phyloP scores from a whole-genome alignment of 2,113 vertebrate genomes.

The Amphiprion percula region DNA sequence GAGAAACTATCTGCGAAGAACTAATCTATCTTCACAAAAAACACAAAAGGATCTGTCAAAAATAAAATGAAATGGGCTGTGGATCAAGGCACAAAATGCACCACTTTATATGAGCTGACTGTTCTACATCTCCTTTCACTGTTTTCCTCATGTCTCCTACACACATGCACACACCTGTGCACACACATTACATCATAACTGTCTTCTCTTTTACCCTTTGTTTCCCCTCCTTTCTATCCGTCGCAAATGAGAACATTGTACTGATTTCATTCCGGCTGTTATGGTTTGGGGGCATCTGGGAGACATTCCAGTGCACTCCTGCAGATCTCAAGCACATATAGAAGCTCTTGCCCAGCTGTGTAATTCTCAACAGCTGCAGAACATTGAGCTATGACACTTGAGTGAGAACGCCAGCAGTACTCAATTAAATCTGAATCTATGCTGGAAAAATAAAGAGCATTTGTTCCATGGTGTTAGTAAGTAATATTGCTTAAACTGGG shows the following conservation, averaged over 20 bases:
- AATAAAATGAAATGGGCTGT: background rate
- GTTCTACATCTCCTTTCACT: background rate
- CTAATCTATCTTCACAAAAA: conserved; percentile 16
- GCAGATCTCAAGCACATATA: conserved; percentile 47
- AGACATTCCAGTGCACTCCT: conserved; percentile 55
- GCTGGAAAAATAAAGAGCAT: background rate
- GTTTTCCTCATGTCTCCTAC: background rate
- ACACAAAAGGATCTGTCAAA: conserved; percentile 21
- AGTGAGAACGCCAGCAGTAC: conserved; percentile 36
- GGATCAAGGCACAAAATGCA: background rate
- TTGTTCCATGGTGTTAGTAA: conserved; percentile 12
- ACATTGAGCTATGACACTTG: conserved; percentile 41
- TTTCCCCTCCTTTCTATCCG: conserved; percentile 46
- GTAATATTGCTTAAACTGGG: background rate
- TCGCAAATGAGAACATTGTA: conserved; percentile 67
- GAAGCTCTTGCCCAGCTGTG: conserved; percentile 54
- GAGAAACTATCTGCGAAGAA: background rate
- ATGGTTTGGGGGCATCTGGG: conserved; percentile 57
- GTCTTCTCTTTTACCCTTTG: conserved; percentile 28
- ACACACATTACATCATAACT: conserved; percentile 43
- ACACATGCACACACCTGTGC: conserved; percentile 1
- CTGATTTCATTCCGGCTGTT: conserved; percentile 74
- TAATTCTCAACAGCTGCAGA: conserved; percentile 70
- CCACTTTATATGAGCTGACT: conserved; percentile 11
- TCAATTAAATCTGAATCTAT: conserved; percentile 37